Evolutionary conservation across 2,888 invertebrate species (phyloP).

Genomic region (Isoperla grammatica): DNA sequence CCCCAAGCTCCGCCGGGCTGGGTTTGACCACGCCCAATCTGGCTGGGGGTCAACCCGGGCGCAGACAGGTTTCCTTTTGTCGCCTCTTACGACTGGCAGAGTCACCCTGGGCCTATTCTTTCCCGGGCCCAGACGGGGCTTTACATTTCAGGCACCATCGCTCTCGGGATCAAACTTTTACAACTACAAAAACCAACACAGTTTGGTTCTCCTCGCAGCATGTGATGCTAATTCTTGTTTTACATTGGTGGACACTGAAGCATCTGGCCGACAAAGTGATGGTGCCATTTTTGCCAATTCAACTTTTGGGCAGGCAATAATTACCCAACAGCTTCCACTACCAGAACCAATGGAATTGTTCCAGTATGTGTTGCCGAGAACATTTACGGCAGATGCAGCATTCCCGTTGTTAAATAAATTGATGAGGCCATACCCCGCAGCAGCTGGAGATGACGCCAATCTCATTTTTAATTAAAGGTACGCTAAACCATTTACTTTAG

Average conservation of each 20-base stretch:
- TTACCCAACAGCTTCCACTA: not conserved
- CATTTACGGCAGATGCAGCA: slow-evolving; percentile 20
- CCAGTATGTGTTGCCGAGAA: not conserved
- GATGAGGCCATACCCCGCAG: slow-evolving; percentile 17
- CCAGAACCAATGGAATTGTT: not conserved
- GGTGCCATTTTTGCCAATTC: slow-evolving; percentile 2
- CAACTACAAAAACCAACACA: not conserved
- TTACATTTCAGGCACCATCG: not conserved
- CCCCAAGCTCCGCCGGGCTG: too few species aligned
- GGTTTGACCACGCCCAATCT: too few species aligned
- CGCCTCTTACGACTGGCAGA: too few species aligned
- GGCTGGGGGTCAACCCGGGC: too few species aligned
- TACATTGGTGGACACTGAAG: slow-evolving; percentile 11
- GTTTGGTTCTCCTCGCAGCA: slow-evolving; percentile 15
- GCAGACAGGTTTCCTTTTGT: too few species aligned
- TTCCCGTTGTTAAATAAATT: slow-evolving; percentile 20
- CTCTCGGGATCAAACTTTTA: not conserved
- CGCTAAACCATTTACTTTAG: too few species aligned
- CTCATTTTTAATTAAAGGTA: slow-evolving; percentile 18
- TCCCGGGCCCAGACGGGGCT: too few species aligned
- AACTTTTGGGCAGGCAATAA: slow-evolving; percentile 7
- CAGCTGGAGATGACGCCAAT: not conserved
- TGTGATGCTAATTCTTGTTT: slow-evolving; percentile 11
- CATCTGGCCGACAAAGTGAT: slow-evolving; percentile 14
- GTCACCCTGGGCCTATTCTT: too few species aligned